These are phyloP conservation scores for Stictocephala bisonia DNA, from an alignment of 2,888 invertebrate genomes.

Conservation along the genomic window DNA sequence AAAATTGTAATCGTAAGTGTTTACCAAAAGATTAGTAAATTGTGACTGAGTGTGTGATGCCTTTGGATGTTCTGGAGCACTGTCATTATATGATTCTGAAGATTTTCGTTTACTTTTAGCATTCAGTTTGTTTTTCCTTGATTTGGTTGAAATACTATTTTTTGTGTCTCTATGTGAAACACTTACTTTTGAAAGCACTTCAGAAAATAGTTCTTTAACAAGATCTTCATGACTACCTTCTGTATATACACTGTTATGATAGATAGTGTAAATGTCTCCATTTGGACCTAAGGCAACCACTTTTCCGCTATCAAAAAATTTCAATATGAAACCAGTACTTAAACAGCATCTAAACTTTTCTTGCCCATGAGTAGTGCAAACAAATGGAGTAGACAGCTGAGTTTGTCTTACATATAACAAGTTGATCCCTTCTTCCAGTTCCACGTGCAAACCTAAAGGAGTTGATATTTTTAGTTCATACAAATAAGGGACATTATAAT, in stretches of 20 bases:
- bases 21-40: too few relatives aligned
- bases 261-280: background rate
- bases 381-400: background rate
- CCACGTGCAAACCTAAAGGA: background rate
- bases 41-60: too few relatives aligned
- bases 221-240: too few relatives aligned
- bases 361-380: background rate
- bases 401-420: background rate
- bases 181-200: too few relatives aligned
- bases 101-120: too few relatives aligned
- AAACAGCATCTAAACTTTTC: conserved; percentile 4
- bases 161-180: too few relatives aligned
- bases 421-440: background rate
- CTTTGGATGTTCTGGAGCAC: too few relatives aligned
- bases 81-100: too few relatives aligned
- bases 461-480: conserved; percentile 16
- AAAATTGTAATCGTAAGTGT: background rate
- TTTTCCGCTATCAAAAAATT: background rate
- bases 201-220: too few relatives aligned
- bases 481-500: background rate
- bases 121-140: too few relatives aligned
- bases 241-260: too few relatives aligned
- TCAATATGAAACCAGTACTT: conserved; percentile 1
- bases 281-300: background rate
- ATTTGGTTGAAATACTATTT: too few relatives aligned